A percentile compares a stretch with the other conserved stretches of the same genome.
Evolutionary conservation across 2,888 invertebrate species (phyloP).

Genomic region (Chymomyza procnemis): DNA sequence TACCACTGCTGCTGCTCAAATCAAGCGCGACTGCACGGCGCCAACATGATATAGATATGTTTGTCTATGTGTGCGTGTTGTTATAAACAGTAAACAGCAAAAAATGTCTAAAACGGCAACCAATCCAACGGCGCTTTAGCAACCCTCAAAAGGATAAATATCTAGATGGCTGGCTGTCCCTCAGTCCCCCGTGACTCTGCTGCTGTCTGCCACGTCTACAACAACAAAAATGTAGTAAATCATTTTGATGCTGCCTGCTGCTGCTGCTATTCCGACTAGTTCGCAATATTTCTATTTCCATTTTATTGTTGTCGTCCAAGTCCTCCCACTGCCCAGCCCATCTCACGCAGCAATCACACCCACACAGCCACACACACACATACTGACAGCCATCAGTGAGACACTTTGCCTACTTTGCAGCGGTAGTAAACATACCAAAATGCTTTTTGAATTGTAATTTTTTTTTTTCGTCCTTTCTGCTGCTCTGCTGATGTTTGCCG

Average conservation of each 20-base stretch:
- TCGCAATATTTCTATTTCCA: slow-evolving; percentile 32
- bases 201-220: slow-evolving; percentile 11
- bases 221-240: slow-evolving; percentile 50
- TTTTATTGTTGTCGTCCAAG: slow-evolving; percentile 60
- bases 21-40: slow-evolving; percentile 7
- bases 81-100: slow-evolving; percentile 70
- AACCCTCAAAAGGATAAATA: slow-evolving; percentile 54
- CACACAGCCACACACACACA: neutral
- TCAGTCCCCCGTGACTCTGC: too few relatives aligned
- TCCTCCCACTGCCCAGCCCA: neutral
- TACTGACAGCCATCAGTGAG: neutral
- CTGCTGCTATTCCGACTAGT: slow-evolving; percentile 26
- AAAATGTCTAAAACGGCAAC: slow-evolving; percentile 65
- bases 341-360: slow-evolving; percentile 4
- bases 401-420: slow-evolving; percentile 51
- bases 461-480: slow-evolving; percentile 25
- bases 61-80: slow-evolving; percentile 15
- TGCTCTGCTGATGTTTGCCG: slow-evolving; percentile 9
- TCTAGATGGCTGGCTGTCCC: slow-evolving; percentile 30
- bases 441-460: slow-evolving; percentile 72
- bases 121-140: slow-evolving; percentile 41
- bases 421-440: slow-evolving; percentile 69
- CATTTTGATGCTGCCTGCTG: slow-evolving; percentile 33
- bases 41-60: neutral
- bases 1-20: neutral